These are phyloP conservation scores for Euzophera pinguis DNA, from an alignment of 2,888 invertebrate genomes.

Conservation along the genomic window DNA sequence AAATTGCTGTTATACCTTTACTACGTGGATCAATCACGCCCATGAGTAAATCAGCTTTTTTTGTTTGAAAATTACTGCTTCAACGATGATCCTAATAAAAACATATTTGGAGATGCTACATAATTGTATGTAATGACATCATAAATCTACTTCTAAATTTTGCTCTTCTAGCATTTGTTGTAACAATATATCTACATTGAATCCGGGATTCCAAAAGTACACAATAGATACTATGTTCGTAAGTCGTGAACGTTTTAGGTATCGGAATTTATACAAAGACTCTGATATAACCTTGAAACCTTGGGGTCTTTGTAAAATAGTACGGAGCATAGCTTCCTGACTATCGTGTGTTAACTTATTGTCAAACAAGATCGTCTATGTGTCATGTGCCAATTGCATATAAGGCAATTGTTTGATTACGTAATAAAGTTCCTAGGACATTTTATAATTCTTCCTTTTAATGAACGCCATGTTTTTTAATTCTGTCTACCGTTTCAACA, in stretches of 20 bases:
- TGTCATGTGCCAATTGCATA: conserved; percentile 49
- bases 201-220: conserved; percentile 11
- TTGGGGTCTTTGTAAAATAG: conserved; percentile 47
- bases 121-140: no score
- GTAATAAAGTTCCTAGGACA: not conserved
- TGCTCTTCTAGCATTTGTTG: not conserved
- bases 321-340: conserved; percentile 51
- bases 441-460: not conserved
- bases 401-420: conserved; percentile 42
- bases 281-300: conserved; percentile 49
- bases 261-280: conserved; percentile 40
- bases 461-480: not conserved
- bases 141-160: not conserved
- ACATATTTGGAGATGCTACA: not conserved
- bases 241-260: conserved; percentile 22
- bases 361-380: conserved; percentile 51
- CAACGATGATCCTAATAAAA: conserved; percentile 12
- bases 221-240: conserved; percentile 2
- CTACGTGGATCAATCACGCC: conserved; percentile 23
- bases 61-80: no score
- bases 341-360: conserved; percentile 57
- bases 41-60: conserved; percentile 19
- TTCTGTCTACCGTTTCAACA: not conserved
- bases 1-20: conserved; percentile 47
- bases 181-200: not conserved